Percentiles rank a stretch among this genome's conserved stretches.
These are phyloP conservation scores for Drosophila hydei DNA, from an alignment of 1,140 invertebrate genomes.

Conservation along the genomic window DNA sequence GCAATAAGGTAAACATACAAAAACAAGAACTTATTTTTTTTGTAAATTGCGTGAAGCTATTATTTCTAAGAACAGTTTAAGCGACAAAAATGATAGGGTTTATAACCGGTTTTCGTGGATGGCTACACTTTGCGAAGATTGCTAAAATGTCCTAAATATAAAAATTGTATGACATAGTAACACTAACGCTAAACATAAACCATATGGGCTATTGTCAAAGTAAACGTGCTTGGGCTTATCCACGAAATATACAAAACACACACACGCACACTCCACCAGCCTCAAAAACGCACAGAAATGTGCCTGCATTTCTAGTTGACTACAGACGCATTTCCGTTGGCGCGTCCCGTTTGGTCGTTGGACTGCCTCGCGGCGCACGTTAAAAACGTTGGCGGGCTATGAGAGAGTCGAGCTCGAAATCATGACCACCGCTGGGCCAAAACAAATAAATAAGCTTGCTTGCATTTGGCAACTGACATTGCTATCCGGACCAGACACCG, in stretches of 20 bases:
- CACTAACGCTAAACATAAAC: constrained; percentile 11
- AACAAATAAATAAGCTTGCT: constrained; percentile 79
- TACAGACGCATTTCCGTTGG: constrained; percentile 73
- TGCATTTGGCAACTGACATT: constrained; percentile 72
- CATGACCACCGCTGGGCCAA: constrained; percentile 74
- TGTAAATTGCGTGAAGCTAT: no score
- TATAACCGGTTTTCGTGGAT: neutral
- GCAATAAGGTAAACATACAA: neutral
- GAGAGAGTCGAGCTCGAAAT: constrained; percentile 27
- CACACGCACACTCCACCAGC: constrained; percentile 5
- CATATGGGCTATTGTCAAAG: constrained; percentile 44
- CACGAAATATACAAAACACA: constrained; percentile 33
- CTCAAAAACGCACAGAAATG: constrained; percentile 14
- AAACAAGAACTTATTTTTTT: no score
- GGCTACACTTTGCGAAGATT: neutral
- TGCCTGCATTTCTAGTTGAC: constrained; percentile 67
- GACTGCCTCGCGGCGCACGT: constrained; percentile 27
- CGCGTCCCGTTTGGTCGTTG: constrained; percentile 56
- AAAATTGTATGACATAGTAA: constrained; percentile 3
- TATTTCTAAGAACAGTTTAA: neutral
- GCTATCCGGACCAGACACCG: constrained; percentile 52
- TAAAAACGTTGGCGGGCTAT: neutral
- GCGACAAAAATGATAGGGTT: no score
- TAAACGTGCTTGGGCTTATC: constrained; percentile 59
- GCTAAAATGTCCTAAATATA: constrained; percentile 17